A percentile compares a stretch with the other conserved stretches of the same genome.
Evolutionary conservation across 2,797 vertebrate genomes (phyloP).

Genomic region (Sebastes vulpes): DNA sequence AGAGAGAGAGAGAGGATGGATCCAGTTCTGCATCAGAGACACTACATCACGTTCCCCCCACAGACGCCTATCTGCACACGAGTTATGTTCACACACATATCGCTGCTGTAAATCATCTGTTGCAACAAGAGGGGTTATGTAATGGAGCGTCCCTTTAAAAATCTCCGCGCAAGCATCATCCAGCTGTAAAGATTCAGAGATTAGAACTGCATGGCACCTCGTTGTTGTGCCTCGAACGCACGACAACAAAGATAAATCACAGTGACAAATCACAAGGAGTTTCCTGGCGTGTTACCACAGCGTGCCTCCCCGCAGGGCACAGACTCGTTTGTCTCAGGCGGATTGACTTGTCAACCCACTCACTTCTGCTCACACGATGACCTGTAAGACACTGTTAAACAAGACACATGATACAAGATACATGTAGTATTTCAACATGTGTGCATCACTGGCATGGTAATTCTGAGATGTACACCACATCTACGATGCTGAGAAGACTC

Average conservation of each 20-base stretch:
- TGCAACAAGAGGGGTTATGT: slow-evolving; percentile 35
- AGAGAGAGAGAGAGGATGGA: slow-evolving; percentile 13
- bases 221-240: background rate
- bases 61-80: background rate
- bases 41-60: slow-evolving; percentile 23
- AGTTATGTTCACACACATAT: slow-evolving; percentile 21
- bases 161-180: background rate
- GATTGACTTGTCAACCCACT: slow-evolving; percentile 33
- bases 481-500: too few species aligned
- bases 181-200: slow-evolving; percentile 12
- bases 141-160: slow-evolving; percentile 24
- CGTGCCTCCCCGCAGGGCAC: background rate
- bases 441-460: background rate
- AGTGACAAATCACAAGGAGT: slow-evolving; percentile 21
- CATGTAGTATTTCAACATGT: background rate
- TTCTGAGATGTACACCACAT: background rate
- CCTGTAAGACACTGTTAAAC: background rate
- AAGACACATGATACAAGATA: background rate
- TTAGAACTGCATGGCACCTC: slow-evolving; percentile 5
- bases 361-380: background rate
- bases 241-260: slow-evolving; percentile 21
- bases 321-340: slow-evolving; percentile 7
- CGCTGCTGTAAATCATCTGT: slow-evolving; percentile 44
- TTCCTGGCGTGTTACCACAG: background rate
- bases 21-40: slow-evolving; percentile 33